Base-by-base conservation (phyloP, 2,888 invertebrate species). In the Drosophila neonasuta region DNA sequence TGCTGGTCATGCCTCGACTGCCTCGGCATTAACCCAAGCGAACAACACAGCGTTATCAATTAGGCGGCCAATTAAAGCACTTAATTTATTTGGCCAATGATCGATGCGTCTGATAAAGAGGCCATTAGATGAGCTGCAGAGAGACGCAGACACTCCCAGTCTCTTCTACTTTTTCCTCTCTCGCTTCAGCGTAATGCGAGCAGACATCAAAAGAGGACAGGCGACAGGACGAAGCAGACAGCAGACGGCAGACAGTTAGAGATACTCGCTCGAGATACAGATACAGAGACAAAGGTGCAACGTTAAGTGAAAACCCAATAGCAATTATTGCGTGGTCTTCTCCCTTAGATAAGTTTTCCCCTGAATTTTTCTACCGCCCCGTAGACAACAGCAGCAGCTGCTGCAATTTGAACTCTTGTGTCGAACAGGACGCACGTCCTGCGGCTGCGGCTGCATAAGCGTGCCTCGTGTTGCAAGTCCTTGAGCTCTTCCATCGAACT, bases 11-110 rank as follows among this genome's bases (percentile, higher is more conserved):
- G 61, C 48, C 48, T 55, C 74, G 49, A 45, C 72, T 66, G 49
- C 56, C 24, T 24, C 24, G 24, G 49, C 42, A 6, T 74, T 57
- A 49, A 60, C 30, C 51, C 29, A 48, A 5, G 10, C 56, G 51
- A 59, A 68, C 24, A 24, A 72, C 63, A 69, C 71, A 24, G 24
- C 64, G 71, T 59, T 77, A 86, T 81, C 80, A 81, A 81, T 81
- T 81, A 83, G 77, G 51, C 64, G 24, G 68, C 39, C 68, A 80
- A 76, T 69, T 74, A 68, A 69, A 64, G 64, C 64, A 71, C 73
- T 66, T 82, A 77, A 75, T 77, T 83, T 80, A 86, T 86, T 86
- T 80, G 73, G 57, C 54, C 54, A 50, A 29, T 41, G 81, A 84
- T 80, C 73, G 45, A 56, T 50, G 63, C 36, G 59, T 65, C 41